phyloP scores from a whole-genome alignment of 1,140 invertebrate genomes.

The Zaprionus lachaisei region DNA sequence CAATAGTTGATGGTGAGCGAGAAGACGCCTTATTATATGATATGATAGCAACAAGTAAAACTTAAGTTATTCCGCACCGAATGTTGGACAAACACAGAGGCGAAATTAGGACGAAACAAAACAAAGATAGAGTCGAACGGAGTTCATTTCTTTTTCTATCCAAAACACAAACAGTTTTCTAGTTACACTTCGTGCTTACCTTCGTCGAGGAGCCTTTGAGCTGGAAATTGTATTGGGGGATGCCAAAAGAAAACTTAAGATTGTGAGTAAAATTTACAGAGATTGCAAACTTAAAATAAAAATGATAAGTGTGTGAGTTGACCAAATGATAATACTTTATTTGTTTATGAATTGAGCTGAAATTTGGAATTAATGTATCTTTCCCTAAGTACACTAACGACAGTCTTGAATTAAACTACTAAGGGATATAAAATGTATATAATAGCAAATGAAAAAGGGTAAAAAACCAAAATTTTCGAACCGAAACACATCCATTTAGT shows the following conservation, averaged over 20 bases:
- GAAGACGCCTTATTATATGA: background rate
- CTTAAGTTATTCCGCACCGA: slow-evolving; percentile 11
- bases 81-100: slow-evolving; percentile 14
- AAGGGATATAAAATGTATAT: background rate
- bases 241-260: slow-evolving; percentile 36
- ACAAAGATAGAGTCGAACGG: background rate
- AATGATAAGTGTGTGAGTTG: background rate
- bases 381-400: too few relatives aligned
- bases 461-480: too few relatives aligned
- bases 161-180: slow-evolving; percentile 5
- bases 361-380: too few relatives aligned
- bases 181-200: slow-evolving; percentile 59
- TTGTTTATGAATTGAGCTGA: background rate
- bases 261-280: slow-evolving; percentile 26
- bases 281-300: slow-evolving; percentile 2
- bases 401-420: background rate
- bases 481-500: too few relatives aligned
- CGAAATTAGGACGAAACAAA: background rate
- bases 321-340: background rate
- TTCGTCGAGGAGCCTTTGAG: slow-evolving; percentile 76
- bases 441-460: background rate
- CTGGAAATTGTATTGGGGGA: slow-evolving; percentile 45
- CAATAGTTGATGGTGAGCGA: background rate
- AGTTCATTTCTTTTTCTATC: background rate
- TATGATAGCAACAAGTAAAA: background rate